Evolutionary conservation across 2,797 vertebrate species (phyloP).

Genomic region (Trachops cirrhosus): DNA sequence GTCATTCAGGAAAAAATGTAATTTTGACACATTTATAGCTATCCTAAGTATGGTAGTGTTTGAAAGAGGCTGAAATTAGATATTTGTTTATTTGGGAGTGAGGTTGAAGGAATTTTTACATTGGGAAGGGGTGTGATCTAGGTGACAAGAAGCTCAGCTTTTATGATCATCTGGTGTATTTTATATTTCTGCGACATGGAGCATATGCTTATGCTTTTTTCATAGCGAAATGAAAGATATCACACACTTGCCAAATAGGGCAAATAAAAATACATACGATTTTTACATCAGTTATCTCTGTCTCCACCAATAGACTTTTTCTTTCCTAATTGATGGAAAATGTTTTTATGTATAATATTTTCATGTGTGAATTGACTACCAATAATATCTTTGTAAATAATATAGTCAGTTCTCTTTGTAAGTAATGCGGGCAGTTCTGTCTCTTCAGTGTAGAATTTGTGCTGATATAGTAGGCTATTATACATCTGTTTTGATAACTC

Average conservation of each 20-base stretch:
- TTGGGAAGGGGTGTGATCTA: not conserved
- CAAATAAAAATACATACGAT: conserved; percentile 2
- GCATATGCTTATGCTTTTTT: not conserved
- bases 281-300: not conserved
- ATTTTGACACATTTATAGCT: conserved; percentile 36
- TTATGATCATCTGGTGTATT: not conserved
- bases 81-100: not conserved
- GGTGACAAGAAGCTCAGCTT: not conserved
- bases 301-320: not conserved
- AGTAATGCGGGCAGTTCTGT: not conserved
- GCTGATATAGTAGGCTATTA: not conserved
- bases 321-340: conserved; percentile 13
- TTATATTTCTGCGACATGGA: not conserved
- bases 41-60: not conserved
- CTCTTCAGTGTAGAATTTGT: not conserved
- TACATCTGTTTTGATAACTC: not conserved
- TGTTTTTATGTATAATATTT: not conserved
- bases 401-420: not conserved
- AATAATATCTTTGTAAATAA: conserved; percentile 3
- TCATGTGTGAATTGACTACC: not conserved
- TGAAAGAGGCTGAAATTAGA: conserved; percentile 5
- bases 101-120: conserved; percentile 11
- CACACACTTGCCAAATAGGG: not conserved
- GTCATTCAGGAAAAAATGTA: not conserved
- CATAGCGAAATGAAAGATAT: not conserved